phyloP scores from a whole-genome alignment of 2,113 vertebrate genomes.

The Chaenogobius annularis region DNA sequence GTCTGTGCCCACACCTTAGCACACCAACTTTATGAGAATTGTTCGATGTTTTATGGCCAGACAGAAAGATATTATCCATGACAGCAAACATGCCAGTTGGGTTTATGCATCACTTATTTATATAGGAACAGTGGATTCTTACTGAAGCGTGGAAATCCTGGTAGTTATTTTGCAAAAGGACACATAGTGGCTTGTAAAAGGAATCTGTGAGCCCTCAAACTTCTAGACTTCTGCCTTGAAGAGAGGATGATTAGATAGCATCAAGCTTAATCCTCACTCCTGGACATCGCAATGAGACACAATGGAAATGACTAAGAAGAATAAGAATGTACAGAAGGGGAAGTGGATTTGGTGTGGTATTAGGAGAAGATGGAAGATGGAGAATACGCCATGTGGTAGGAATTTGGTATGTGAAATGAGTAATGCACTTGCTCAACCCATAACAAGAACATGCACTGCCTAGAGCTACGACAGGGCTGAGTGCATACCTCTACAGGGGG shows the following conservation, averaged over 20 bases:
- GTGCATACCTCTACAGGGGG: conserved; percentile 74
- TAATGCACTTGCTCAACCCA: conserved; percentile 82
- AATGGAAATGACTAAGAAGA: conserved; percentile 29
- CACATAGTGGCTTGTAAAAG: conserved; percentile 65
- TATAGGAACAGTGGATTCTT: conserved; percentile 64
- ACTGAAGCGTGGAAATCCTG: conserved; percentile 61
- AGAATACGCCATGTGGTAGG: conserved; percentile 69
- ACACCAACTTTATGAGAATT: conserved; percentile 35
- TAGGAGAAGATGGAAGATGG: conserved; percentile 39
- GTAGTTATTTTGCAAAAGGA: conserved; percentile 70
- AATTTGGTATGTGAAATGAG: conserved; percentile 81
- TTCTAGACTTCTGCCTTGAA: conserved; percentile 45
- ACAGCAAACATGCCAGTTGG: conserved; percentile 61
- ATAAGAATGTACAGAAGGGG: conserved; percentile 27
- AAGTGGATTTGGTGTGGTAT: conserved; percentile 28
- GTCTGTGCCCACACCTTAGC: conserved; percentile 21
- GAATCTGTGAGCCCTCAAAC: conserved; percentile 61
- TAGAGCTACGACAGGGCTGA: conserved; percentile 73
- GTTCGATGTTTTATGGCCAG: conserved; percentile 56
- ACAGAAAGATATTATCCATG: conserved; percentile 59
- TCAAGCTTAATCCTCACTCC: conserved; percentile 38
- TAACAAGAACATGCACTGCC: conserved; percentile 81
- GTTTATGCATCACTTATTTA: conserved; percentile 78
- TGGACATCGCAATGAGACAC: conserved; percentile 11
- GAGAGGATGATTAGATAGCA: conserved; percentile 50